Evolutionary conservation across 2,113 vertebrate genomes (phyloP).

Genomic region (Coracopsis vasa): DNA sequence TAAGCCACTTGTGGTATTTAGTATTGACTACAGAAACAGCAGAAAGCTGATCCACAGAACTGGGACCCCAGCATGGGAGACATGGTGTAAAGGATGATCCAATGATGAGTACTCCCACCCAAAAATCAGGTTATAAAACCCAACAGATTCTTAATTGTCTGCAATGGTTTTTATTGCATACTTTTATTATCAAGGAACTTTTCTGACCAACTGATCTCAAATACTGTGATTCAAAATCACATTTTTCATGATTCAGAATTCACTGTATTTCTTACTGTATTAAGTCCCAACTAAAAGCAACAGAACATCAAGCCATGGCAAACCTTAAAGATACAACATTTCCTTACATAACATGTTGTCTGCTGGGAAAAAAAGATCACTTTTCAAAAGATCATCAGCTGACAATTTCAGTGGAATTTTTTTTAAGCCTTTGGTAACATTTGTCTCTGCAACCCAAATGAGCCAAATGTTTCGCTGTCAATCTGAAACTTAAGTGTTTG

Average conservation of each 20-base stretch:
- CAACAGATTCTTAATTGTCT: neutral
- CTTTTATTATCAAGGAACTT: neutral
- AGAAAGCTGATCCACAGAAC: neutral
- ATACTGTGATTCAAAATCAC: neutral
- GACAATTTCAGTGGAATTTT: neutral
- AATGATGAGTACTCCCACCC: neutral
- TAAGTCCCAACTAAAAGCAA: neutral
- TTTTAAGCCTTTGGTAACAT: neutral
- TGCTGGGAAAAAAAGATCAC: neutral
- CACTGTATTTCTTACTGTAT: neutral
- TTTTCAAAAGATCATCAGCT: neutral
- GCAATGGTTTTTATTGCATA: neutral
- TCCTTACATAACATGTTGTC: neutral
- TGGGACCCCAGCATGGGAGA: neutral
- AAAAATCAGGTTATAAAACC: neutral
- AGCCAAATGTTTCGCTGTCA: constrained; percentile 44
- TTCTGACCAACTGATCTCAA: neutral
- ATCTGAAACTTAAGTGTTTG: constrained; percentile 1
- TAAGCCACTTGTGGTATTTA: neutral
- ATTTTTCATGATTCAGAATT: neutral
- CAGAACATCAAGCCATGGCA: neutral
- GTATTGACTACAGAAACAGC: neutral
- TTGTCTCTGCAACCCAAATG: neutral
- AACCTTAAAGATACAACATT: neutral
- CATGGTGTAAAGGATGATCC: fast-evolving